phyloP scores from a whole-genome alignment of 92 coral and sea anemone species.

The Epizoanthus ramosus region DNA sequence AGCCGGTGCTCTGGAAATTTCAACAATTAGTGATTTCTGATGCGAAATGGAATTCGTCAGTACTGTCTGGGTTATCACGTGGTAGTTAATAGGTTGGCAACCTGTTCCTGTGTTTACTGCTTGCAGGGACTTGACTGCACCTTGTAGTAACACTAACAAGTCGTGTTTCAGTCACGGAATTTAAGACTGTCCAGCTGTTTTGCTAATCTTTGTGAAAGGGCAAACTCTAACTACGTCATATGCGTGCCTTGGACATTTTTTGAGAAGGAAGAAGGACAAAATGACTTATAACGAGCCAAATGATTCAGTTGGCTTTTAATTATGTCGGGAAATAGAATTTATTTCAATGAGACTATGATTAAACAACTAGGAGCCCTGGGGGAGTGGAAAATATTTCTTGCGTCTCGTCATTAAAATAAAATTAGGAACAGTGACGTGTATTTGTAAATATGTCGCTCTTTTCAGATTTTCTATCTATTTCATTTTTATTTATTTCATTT shows the following conservation, averaged over 20 bases:
- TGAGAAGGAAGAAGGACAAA: conserved; percentile 11
- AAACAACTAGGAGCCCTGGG: conserved; percentile 12
- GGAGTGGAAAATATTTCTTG: neutral
- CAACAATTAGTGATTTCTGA: too few species aligned
- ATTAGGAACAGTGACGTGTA: neutral
- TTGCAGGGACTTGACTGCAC: neutral
- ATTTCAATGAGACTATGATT: neutral
- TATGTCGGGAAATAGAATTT: conserved; percentile 36
- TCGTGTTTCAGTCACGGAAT: conserved; percentile 26
- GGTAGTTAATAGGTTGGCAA: neutral
- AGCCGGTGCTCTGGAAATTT: too few species aligned
- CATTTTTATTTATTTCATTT: neutral
- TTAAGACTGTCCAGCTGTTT: neutral
- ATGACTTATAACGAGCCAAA: conserved; percentile 14
- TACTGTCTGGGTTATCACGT: too few species aligned
- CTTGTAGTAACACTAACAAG: neutral
- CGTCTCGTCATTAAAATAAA: neutral
- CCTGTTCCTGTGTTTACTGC: neutral
- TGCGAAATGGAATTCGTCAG: too few species aligned
- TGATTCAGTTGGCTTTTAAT: neutral
- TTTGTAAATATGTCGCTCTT: neutral
- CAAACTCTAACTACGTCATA: neutral
- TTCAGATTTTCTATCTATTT: neutral
- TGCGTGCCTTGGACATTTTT: conserved; percentile 1
- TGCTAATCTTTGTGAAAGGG: neutral